These are phyloP conservation scores for Pteronura brasiliensis DNA, from an alignment of 2,113 vertebrate genomes.

Conservation along the genomic window DNA sequence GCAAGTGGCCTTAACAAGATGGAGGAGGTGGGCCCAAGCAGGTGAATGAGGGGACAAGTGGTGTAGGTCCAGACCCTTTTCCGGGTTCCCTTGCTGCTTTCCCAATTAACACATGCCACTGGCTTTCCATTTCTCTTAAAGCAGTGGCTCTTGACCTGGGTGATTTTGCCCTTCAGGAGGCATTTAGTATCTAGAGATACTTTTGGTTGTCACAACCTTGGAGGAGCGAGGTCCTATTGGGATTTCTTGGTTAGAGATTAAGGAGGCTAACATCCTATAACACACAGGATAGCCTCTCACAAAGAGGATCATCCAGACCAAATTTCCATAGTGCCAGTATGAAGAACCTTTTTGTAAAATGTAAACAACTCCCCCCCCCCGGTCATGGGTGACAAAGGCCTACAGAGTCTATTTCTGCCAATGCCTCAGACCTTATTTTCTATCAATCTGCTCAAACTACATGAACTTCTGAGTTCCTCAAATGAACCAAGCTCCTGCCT, in stretches of 20 bases:
- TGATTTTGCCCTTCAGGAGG: neutral
- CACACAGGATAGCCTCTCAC: neutral
- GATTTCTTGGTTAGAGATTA: neutral
- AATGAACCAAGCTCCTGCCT: neutral
- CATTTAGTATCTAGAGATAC: neutral
- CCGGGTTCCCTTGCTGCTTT: neutral
- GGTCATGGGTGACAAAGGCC: neutral
- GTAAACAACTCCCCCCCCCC: too few species aligned
- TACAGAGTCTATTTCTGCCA: neutral
- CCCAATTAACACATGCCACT: neutral
- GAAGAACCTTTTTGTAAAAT: too few species aligned
- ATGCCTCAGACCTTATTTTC: neutral
- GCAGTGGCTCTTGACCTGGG: neutral
- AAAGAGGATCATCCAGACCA: neutral
- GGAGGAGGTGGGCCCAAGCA: neutral
- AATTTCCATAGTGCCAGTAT: too few species aligned
- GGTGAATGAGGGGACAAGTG: accelerated
- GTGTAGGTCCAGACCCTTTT: neutral
- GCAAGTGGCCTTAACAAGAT: neutral
- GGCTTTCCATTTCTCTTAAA: neutral
- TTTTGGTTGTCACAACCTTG: neutral
- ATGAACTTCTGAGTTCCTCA: neutral
- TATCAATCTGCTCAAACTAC: neutral
- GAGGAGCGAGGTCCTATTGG: neutral
- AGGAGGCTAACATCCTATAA: neutral